Evolutionary conservation across 1,140 invertebrate genomes (phyloP).

Genomic region (Plutomurus gul): DNA sequence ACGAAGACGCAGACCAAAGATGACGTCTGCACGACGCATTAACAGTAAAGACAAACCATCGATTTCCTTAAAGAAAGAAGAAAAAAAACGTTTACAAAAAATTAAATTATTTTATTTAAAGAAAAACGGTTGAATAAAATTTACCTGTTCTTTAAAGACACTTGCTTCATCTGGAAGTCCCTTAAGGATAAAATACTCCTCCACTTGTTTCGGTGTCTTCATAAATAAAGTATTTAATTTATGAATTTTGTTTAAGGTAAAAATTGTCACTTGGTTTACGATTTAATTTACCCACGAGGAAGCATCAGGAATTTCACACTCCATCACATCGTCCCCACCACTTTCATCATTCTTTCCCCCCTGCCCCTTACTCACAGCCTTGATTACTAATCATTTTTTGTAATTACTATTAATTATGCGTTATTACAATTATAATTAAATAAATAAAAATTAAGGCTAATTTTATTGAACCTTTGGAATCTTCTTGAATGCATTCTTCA

Average conservation of each 20-base stretch:
- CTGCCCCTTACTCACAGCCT: no score
- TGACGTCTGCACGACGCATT: slow-evolving; percentile 77
- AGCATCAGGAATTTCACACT: slow-evolving; percentile 1
- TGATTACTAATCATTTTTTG: no score
- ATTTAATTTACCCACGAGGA: no score
- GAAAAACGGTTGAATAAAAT: not conserved
- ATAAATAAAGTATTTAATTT: no score
- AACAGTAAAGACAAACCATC: slow-evolving; percentile 81
- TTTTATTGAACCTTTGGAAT: not conserved
- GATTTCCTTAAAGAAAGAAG: slow-evolving; percentile 69
- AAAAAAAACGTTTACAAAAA: not conserved
- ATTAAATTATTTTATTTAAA: not conserved
- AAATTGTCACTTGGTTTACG: no score
- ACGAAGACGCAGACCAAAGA: slow-evolving; percentile 75
- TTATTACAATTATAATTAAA: no score
- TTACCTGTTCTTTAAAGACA: slow-evolving; percentile 78
- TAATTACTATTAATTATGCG: no score
- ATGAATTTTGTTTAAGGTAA: no score
- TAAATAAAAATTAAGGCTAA: not conserved
- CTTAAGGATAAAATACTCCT: slow-evolving; percentile 73
- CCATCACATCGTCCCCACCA: not conserved
- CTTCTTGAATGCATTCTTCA: not conserved
- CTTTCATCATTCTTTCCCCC: not conserved
- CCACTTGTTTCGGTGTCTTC: slow-evolving; percentile 81
- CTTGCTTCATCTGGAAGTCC: slow-evolving; percentile 74